Evolutionary conservation across 2,797 vertebrate genomes (phyloP).

Genomic region (Crenichthys baileyi): DNA sequence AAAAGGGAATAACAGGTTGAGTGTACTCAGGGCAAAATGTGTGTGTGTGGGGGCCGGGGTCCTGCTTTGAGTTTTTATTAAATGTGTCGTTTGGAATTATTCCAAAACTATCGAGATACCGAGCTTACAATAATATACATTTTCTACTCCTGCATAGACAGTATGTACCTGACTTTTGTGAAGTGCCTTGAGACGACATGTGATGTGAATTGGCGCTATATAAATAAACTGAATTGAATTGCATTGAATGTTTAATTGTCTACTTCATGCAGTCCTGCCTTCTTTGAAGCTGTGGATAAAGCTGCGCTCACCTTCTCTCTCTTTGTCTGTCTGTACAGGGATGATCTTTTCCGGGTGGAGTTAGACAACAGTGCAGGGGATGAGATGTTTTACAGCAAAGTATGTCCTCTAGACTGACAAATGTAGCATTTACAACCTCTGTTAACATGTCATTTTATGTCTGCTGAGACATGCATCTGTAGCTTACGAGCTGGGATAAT

Average conservation of each 20-base stretch:
- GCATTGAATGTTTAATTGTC: slow-evolving; percentile 18
- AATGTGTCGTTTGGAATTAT: slow-evolving; percentile 34
- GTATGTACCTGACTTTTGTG: too few species aligned
- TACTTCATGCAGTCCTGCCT: slow-evolving; percentile 9
- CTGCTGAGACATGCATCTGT: slow-evolving; percentile 1
- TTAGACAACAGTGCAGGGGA: slow-evolving; percentile 86
- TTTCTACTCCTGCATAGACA: slow-evolving; percentile 17
- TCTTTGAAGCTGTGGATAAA: background rate
- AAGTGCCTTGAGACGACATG: too few species aligned
- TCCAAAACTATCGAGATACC: slow-evolving; percentile 34
- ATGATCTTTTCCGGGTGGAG: slow-evolving; percentile 92
- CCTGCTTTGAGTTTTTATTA: slow-evolving; percentile 16
- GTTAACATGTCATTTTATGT: background rate
- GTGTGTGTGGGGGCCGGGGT: background rate
- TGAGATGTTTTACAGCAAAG: slow-evolving; percentile 94
- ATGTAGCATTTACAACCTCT: slow-evolving; percentile 9
- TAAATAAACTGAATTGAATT: too few species aligned
- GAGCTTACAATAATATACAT: slow-evolving; percentile 24
- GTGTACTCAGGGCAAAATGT: slow-evolving; percentile 8
- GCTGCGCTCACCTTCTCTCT: slow-evolving; percentile 1
- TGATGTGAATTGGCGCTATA: too few species aligned
- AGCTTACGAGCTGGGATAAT: slow-evolving; percentile 27
- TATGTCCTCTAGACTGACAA: slow-evolving; percentile 66
- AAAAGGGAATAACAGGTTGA: slow-evolving; percentile 12
- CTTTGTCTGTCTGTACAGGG: slow-evolving; percentile 74